Evolutionary conservation across 2,888 invertebrate species (phyloP).

Genomic region (Cecidostiba fungosa): DNA sequence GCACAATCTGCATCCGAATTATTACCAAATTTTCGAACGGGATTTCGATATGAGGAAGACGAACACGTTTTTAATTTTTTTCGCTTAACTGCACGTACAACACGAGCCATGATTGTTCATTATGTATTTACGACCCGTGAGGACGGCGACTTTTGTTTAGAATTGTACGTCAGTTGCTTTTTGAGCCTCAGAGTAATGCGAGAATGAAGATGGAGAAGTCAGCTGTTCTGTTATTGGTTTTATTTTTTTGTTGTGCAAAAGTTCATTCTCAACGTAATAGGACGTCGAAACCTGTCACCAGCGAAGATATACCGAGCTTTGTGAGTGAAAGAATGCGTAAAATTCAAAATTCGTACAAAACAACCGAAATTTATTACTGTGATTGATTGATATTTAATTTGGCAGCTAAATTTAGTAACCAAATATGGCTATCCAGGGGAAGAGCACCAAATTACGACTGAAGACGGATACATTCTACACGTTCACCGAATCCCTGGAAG

Average conservation of each 20-base stretch:
- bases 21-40: not conserved
- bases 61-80: too few relatives aligned
- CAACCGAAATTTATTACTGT: too few relatives aligned
- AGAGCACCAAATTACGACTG: conserved; percentile 71
- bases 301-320: not conserved
- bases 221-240: not conserved
- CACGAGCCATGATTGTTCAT: not conserved
- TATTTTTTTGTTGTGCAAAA: not conserved
- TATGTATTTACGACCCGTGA: not conserved
- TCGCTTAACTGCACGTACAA: too few relatives aligned
- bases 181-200: not conserved
- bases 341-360: too few relatives aligned
- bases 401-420: conserved; percentile 70
- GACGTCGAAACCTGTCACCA: not conserved
- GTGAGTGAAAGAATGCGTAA: not conserved
- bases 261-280: not conserved
- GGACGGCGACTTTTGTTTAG: not conserved
- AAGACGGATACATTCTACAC: conserved; percentile 72
- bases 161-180: not conserved
- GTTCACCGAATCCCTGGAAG: conserved; percentile 73
- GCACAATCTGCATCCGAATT: not conserved
- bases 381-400: not conserved
- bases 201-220: not conserved
- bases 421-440: conserved; percentile 72
- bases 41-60: not conserved